Base-by-base conservation (phyloP, 2,888 invertebrate genomes). In the Drosophila formosana region DNA sequence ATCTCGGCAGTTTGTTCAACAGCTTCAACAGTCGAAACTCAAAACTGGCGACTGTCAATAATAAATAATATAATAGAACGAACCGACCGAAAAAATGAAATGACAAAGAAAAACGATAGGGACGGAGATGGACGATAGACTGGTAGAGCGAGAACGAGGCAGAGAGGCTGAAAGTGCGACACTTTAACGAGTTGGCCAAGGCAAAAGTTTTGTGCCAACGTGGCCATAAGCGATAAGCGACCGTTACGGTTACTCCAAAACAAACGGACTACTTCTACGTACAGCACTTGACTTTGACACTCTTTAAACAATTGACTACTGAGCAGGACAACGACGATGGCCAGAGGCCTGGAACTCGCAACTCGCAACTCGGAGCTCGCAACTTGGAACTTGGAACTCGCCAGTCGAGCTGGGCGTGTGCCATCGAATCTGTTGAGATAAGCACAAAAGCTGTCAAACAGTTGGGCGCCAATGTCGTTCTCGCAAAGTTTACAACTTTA, bases 271-370 rank as follows among this genome's bases (percentile, higher is more conserved):
- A 64, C 57, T 67, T 43, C 53, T 62, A 47, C 61, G 64, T 49
- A 67, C 62, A 71, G 55, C 88, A 84, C 82, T 84, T 85, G 88
- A 87, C 88, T 87, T 82, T 84, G 88, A 87, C 83, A 84, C 85
- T 87, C 85, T 82, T 84, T 84, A 84, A 84, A 84, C 83, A 84
- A 84, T 84, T 84, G 83, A 75, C 73, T 79, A 50, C 41, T 23
- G 47, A n/a, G 50, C 43, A 46, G 8, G 30, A 37, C 34, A 37
- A 37, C 37, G 5, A 5, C n/a, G 37, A 37, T 37, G 11, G 61
- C 28, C 34, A 49, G 23, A 37, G 67, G 64, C 80, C 32, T 53
- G 52, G 47, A 62, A 37, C 62, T 37, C n/a, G 9, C 11, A 34
- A 1, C 34, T 39, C 4, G 43, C 18, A n/a, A 25, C 45, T 43